These are phyloP conservation scores for Clanis bilineata DNA, from an alignment of 2,888 invertebrate species.

Conservation along the genomic window DNA sequence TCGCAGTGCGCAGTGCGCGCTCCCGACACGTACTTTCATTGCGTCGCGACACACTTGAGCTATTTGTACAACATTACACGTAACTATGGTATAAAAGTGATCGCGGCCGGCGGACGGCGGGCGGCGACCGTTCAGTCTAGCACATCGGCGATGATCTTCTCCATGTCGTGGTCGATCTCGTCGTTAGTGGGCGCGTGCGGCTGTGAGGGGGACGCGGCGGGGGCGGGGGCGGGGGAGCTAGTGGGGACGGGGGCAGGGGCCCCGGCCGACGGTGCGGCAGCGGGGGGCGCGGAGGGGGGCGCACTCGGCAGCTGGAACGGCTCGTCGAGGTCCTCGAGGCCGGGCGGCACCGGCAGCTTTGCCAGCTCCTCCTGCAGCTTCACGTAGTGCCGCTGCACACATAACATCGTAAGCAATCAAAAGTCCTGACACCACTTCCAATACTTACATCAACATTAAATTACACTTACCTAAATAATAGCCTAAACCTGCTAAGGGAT, in stretches of 20 bases:
- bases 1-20: not conserved
- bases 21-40: conserved; percentile 36
- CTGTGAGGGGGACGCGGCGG: conserved; percentile 28
- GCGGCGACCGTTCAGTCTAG: conserved; percentile 43
- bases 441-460: not conserved
- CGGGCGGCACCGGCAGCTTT: conserved; percentile 90
- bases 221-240: conserved; percentile 45
- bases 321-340: conserved; percentile 87
- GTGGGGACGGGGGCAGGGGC: conserved; percentile 47
- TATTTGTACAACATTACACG: conserved; percentile 28
- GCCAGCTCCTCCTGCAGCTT: conserved; percentile 93
- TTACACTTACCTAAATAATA: not conserved
- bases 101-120: conserved; percentile 14
- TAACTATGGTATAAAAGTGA: conserved; percentile 16
- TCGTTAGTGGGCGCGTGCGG: conserved; percentile 57
- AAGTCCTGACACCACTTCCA: not conserved
- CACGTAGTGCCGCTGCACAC: conserved; percentile 87
- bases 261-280: conserved; percentile 61
- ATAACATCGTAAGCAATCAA: too few species aligned
- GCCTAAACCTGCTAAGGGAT: too few species aligned
- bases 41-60: conserved; percentile 27
- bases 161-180: conserved; percentile 88
- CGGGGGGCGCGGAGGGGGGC: conserved; percentile 47
- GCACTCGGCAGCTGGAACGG: conserved; percentile 74
- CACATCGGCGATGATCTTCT: conserved; percentile 88